These are phyloP conservation scores for Caenorhabditis becei DNA, from an alignment of 2,888 invertebrate genomes.

Conservation along the genomic window DNA sequence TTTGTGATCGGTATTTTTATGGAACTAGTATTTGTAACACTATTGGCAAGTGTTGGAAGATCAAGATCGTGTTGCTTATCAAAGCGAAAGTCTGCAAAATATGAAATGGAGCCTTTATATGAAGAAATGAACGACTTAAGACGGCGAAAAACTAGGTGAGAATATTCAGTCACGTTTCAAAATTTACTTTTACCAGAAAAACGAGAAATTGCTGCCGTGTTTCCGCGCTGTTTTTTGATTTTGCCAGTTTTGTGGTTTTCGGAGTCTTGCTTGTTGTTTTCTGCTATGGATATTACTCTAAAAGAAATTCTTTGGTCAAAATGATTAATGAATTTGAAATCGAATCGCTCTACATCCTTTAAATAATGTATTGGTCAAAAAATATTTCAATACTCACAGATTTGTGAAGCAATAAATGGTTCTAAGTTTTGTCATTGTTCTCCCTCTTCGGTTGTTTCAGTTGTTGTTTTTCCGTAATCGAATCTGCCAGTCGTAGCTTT, in stretches of 20 bases:
- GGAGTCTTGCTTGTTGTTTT: slow-evolving; percentile 51
- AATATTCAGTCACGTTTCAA: not conserved
- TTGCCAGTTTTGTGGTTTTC: slow-evolving; percentile 61
- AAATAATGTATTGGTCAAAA: not conserved
- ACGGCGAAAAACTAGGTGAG: slow-evolving; percentile 67
- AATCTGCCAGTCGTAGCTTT: slow-evolving; percentile 77
- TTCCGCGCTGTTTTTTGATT: slow-evolving; percentile 67
- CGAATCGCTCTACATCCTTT: slow-evolving; percentile 30
- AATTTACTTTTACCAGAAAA: slow-evolving; percentile 49
- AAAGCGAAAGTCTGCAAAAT: slow-evolving; percentile 55
- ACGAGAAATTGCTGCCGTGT: slow-evolving; percentile 68
- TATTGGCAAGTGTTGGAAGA: slow-evolving; percentile 70
- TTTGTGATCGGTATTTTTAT: slow-evolving; percentile 67
- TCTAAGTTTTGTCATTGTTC: slow-evolving; percentile 10
- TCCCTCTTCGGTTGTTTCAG: slow-evolving; percentile 40
- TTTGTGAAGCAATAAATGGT: not conserved
- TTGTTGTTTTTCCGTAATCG: slow-evolving; percentile 60
- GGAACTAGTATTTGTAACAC: slow-evolving; percentile 70
- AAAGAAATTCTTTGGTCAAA: slow-evolving; percentile 27
- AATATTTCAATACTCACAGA: too few relatives aligned
- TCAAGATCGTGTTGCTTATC: slow-evolving; percentile 52
- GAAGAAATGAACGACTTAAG: slow-evolving; percentile 76
- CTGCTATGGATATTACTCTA: slow-evolving; percentile 50
- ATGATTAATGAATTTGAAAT: slow-evolving; percentile 58
- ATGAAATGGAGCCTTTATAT: slow-evolving; percentile 74